Evolutionary conservation across 92 coral and sea anemone species (phyloP).

Genomic region (Parazoanthus swiftii): DNA sequence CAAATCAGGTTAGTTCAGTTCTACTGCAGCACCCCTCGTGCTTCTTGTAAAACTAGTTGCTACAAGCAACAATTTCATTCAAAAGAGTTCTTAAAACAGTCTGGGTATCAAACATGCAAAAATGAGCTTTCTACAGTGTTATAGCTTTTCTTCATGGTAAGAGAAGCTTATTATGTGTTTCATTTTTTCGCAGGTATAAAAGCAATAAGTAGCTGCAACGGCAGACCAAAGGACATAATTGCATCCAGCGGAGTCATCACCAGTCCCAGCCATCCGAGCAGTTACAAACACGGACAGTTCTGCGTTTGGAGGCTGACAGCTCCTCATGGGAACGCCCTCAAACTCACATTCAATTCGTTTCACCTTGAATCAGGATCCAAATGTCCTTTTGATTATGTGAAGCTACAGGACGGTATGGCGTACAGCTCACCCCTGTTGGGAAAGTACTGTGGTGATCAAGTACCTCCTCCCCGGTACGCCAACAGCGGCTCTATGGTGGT

Average conservation of each 20-base stretch:
- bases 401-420: conserved; percentile 18
- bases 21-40: neutral
- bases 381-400: conserved; percentile 14
- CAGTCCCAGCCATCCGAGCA: conserved; percentile 25
- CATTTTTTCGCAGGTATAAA: neutral
- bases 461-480: conserved; percentile 20
- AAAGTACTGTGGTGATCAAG: neutral
- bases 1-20: conserved; percentile 7
- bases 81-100: too few relatives aligned
- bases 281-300: conserved; percentile 20
- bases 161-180: too few relatives aligned
- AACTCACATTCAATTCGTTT: conserved; percentile 22
- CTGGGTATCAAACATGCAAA: too few relatives aligned
- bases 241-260: conserved; percentile 20
- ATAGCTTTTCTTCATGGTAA: too few relatives aligned
- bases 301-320: conserved; percentile 21
- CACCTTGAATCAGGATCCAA: conserved; percentile 11
- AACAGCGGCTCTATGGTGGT: conserved; percentile 26
- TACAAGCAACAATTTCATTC: too few relatives aligned
- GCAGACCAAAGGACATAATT: conserved; percentile 9
- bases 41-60: too few relatives aligned
- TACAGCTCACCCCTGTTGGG: conserved; percentile 24
- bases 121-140: too few relatives aligned
- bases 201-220: conserved; percentile 20
- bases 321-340: conserved; percentile 26